phyloP scores from a whole-genome alignment of 2,888 invertebrate species.

The Adela reaumurella region DNA sequence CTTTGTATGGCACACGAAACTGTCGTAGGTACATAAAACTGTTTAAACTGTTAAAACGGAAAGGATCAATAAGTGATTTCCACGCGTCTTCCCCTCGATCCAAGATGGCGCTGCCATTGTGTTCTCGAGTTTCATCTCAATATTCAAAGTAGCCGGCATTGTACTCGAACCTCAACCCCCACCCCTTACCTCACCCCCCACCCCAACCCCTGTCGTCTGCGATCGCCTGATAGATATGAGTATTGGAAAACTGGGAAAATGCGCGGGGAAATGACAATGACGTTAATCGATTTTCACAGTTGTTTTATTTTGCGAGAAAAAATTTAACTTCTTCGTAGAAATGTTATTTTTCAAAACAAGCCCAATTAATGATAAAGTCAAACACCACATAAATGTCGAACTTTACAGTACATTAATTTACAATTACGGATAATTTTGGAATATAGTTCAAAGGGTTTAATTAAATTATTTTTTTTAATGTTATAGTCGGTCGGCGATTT shows the following conservation, averaged over 20 bases:
- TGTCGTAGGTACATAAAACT: too few relatives aligned
- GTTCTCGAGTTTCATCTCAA: neutral
- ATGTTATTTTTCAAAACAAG: too few relatives aligned
- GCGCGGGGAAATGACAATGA: neutral
- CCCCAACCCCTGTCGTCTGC: neutral
- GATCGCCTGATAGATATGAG: neutral
- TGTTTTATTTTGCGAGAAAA: neutral
- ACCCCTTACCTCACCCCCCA: neutral
- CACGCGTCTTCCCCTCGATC: neutral
- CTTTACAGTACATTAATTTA: too few relatives aligned
- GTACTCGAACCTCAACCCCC: neutral
- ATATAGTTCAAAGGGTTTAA: too few relatives aligned
- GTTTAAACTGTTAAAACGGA: neutral
- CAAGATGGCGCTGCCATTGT: neutral
- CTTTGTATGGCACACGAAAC: too few relatives aligned
- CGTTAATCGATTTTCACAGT: neutral
- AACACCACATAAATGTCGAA: too few relatives aligned
- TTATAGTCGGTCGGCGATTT: too few relatives aligned
- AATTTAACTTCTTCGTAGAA: too few relatives aligned
- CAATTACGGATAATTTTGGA: too few relatives aligned
- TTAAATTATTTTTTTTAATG: too few relatives aligned
- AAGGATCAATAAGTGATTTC: neutral
- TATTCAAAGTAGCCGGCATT: neutral
- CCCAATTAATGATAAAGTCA: too few relatives aligned
- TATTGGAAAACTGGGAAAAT: neutral